phyloP scores from a whole-genome alignment of 1,140 invertebrate species.

The Whitmania pigra region DNA sequence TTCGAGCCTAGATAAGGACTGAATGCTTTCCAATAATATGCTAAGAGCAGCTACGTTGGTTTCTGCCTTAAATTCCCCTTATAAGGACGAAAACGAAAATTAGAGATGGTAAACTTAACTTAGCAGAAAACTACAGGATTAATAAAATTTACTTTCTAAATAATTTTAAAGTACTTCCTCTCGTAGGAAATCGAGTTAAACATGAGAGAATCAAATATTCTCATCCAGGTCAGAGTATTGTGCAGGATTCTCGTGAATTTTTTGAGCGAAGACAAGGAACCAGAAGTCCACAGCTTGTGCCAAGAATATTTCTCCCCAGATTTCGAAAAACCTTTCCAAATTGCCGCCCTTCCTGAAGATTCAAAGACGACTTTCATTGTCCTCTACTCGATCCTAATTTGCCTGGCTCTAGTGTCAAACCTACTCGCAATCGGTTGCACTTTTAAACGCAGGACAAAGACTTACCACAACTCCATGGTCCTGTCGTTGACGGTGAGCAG shows the following conservation, averaged over 20 bases:
- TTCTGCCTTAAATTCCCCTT: not conserved
- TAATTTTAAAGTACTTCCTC: not conserved
- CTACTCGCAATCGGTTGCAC: not conserved
- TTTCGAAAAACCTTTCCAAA: not conserved
- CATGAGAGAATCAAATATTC: not conserved
- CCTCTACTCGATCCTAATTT: not conserved
- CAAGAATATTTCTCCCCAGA: not conserved
- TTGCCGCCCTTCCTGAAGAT: not conserved
- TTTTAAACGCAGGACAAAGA: not conserved
- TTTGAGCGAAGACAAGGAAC: not conserved
- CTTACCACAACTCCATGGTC: conserved; percentile 4
- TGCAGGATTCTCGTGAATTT: not conserved
- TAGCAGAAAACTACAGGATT: not conserved
- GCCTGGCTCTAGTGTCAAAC: not conserved
- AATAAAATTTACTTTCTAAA: not conserved
- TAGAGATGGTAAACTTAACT: not conserved
- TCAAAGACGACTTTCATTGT: not conserved
- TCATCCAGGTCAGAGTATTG: not conserved
- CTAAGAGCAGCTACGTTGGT: not conserved
- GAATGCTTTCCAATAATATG: too few relatives aligned
- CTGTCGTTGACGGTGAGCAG: not conserved
- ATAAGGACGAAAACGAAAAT: not conserved
- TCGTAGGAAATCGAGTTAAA: too few relatives aligned
- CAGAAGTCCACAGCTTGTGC: not conserved
- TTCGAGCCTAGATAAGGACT: too few relatives aligned